Percentiles rank a stretch among this genome's conserved stretches.
phyloP scores from a whole-genome alignment of 2,888 invertebrate genomes.

The Cosmopolites sordidus region DNA sequence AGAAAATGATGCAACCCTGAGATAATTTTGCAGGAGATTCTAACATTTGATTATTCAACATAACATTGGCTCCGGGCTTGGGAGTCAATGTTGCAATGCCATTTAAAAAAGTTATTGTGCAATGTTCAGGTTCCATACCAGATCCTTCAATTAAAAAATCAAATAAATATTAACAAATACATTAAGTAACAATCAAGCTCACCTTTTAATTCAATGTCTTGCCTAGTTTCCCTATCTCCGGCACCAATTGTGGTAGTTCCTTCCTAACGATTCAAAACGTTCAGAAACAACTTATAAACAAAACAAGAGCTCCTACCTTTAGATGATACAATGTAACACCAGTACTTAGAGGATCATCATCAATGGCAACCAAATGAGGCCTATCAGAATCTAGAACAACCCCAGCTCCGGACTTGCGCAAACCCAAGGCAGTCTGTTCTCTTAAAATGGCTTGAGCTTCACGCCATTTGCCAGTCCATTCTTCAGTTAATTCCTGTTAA shows the following conservation, averaged over 20 bases:
- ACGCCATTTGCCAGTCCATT: conserved; percentile 92
- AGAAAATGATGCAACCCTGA: conserved; percentile 66
- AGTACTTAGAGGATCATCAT: conserved; percentile 83
- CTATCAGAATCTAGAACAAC: conserved; percentile 86
- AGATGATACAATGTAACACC: conserved; percentile 88
- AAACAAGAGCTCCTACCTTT: conserved; percentile 54
- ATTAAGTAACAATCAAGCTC: too few species aligned
- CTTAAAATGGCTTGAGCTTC: conserved; percentile 84
- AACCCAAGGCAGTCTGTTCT: conserved; percentile 81
- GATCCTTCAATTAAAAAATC: conserved; percentile 38
- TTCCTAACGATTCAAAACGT: conserved; percentile 54
- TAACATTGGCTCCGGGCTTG: conserved; percentile 68
- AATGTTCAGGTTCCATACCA: conserved; percentile 75
- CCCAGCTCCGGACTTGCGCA: conserved; percentile 82
- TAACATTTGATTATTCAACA: conserved; percentile 76
- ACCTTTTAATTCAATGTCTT: conserved; percentile 74
- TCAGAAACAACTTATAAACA: not conserved
- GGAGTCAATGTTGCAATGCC: conserved; percentile 75
- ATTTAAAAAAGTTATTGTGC: conserved; percentile 64
- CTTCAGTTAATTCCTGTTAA: conserved; percentile 72
- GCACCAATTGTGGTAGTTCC: conserved; percentile 83
- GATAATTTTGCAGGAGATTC: conserved; percentile 74
- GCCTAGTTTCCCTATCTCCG: conserved; percentile 62
- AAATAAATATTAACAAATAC: not conserved
- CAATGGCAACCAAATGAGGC: conserved; percentile 89